A percentile compares a stretch with the other conserved stretches of the same genome.
phyloP scores from a whole-genome alignment of 1,140 invertebrate species.

The Nephila pilipes region DNA sequence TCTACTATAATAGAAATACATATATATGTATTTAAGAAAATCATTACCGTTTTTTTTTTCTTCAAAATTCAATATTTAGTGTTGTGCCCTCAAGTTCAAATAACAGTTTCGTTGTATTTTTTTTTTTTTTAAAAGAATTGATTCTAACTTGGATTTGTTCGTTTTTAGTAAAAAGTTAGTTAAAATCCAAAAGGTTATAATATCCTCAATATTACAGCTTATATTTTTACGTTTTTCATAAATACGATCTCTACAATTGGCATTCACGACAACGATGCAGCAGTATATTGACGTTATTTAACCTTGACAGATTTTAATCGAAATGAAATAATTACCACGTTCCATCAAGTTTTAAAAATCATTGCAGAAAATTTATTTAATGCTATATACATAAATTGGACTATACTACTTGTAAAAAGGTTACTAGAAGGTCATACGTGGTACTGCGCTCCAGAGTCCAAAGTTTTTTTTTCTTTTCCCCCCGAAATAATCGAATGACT shows the following conservation, averaged over 20 bases:
- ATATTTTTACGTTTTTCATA: not conserved
- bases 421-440: slow-evolving; percentile 22
- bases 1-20: not conserved
- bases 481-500: no score
- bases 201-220: not conserved
- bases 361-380: slow-evolving; percentile 32
- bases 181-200: not conserved
- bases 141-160: slow-evolving; percentile 45
- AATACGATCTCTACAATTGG: not conserved
- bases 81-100: slow-evolving; percentile 31
- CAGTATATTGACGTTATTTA: not conserved
- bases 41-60: not conserved
- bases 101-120: slow-evolving; percentile 40
- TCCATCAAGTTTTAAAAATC: slow-evolving; percentile 20
- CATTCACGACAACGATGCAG: not conserved
- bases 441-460: not conserved
- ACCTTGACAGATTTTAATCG: not conserved
- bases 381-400: slow-evolving; percentile 43
- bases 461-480: not conserved
- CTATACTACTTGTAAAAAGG: slow-evolving; percentile 46
- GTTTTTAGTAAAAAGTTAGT: not conserved
- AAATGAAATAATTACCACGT: not conserved
- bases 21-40: not conserved
- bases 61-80: not conserved
- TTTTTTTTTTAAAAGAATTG: slow-evolving; percentile 7